Base-by-base conservation (phyloP, 2,113 vertebrate species). In the Petrocephalus microphthalmus region DNA sequence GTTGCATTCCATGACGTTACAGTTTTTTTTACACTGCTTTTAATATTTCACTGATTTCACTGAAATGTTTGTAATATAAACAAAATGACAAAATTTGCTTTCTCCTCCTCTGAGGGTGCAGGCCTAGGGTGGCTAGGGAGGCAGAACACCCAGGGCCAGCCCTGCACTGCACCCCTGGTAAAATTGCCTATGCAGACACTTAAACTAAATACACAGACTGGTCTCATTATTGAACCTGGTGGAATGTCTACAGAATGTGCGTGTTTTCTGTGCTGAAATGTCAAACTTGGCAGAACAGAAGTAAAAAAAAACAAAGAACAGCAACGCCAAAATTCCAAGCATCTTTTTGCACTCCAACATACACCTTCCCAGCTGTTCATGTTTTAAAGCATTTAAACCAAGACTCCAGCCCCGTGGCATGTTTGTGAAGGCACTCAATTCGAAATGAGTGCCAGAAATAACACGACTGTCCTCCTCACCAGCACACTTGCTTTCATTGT, bases 321-420 rank as follows among this genome's bases (percentile, higher is more conserved):
- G 19, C 49, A 88, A 67, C n/a, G 33, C 11, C 45, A 87, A n/a
- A 25, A 89, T 88, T 88, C 83, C 86, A 90, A 19, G 88, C 88
- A 85, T 90, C 91, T 54, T 13, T 54, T 54, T 15, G 5, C 7
- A 49, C 92, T 89, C 83, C 87, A 83, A n/a, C 17, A 53, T 47
- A 49, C 81, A 20, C 83, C 84, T 87, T 89, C 42, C 90, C 94
- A 95, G 93, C 93, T 94, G 94, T 93, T 93, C 88, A 90, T 88
- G 88, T 92, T 25, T 86, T 88, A 89, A 92, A 91, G 91, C 88
- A 88, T 91, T 89, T 91, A 89, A 92, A 92, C 93, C 93, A 88
- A 90, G 88, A 91, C 88, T 90, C 88, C 91, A 78, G 89, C 90
- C 90, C 87, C 89, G 90, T 88, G 89, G 88, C 89, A 89, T 89